These are phyloP conservation scores for Drosophila imparisetae DNA, from an alignment of 2,888 invertebrate genomes.

Conservation along the genomic window DNA sequence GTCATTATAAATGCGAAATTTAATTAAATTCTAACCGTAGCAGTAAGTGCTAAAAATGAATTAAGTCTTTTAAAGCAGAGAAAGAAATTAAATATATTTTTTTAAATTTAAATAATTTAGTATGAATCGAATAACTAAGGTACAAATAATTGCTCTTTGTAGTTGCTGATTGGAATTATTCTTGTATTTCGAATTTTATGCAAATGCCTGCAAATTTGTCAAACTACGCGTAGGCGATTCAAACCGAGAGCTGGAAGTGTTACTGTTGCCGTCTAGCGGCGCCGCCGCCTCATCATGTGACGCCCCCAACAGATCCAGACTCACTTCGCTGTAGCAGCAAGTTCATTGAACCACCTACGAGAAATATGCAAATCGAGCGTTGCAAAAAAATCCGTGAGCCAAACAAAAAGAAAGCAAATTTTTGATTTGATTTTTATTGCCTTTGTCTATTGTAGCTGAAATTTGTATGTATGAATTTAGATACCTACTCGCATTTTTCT, in stretches of 20 bases:
- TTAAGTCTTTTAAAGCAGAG: background rate
- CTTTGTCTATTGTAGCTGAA: conserved; percentile 53
- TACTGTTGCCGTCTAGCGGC: conserved; percentile 30
- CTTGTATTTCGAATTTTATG: conserved; percentile 52
- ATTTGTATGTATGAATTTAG: conserved; percentile 53
- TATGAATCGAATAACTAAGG: conserved; percentile 7
- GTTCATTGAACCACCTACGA: conserved; percentile 80
- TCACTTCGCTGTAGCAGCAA: conserved; percentile 52
- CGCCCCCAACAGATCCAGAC: conserved; percentile 60
- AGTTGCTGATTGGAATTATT: conserved; percentile 47
- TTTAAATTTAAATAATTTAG: background rate
- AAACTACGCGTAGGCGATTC: conserved; percentile 70
- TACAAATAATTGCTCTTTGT: conserved; percentile 37
- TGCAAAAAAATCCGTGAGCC: conserved; percentile 63
- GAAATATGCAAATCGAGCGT: conserved; percentile 74
- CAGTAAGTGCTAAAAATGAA: background rate
- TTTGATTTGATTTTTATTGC: conserved; percentile 67
- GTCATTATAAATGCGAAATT: conserved; percentile 48
- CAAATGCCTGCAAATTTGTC: conserved; percentile 74
- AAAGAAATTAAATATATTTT: background rate
- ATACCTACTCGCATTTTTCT: conserved; percentile 28
- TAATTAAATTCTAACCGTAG: background rate
- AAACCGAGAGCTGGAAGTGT: conserved; percentile 59
- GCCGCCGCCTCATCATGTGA: conserved; percentile 57
- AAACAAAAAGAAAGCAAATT: conserved; percentile 67